Conservation (phyloP, 64 coral and sea anemone genomes). For the Stichodactyla helianthus region DNA sequence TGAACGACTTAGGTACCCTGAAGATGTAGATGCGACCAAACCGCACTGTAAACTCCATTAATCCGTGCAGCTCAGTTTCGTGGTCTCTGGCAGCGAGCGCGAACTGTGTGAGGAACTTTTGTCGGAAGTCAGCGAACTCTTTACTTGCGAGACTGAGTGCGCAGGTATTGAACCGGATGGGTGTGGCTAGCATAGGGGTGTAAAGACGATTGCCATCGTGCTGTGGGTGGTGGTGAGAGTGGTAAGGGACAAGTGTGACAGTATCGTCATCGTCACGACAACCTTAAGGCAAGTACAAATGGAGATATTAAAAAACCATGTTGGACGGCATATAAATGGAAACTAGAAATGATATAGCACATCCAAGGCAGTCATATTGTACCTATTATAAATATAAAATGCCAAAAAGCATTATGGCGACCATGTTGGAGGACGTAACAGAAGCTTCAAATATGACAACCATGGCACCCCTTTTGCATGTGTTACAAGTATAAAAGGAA, state of each 20-base stretch:
- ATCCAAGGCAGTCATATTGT: too few species aligned
- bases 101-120: slow-evolving; percentile 71
- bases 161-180: not conserved
- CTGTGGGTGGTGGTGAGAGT: slow-evolving; percentile 67
- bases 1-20: slow-evolving; percentile 84
- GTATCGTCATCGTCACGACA: slow-evolving; percentile 52
- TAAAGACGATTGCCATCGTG: slow-evolving; percentile 77
- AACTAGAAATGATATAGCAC: too few species aligned
- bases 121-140: slow-evolving; percentile 44
- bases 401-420: too few species aligned
- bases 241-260: slow-evolving; percentile 81
- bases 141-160: not conserved
- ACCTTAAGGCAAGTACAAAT: slow-evolving; percentile 8
- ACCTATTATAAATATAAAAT: too few species aligned
- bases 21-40: slow-evolving; percentile 93
- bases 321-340: too few species aligned
- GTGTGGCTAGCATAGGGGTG: slow-evolving; percentile 66
- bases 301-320: not conserved
- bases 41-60: slow-evolving; percentile 70
- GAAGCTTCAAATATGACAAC: not conserved
- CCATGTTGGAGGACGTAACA: not conserved
- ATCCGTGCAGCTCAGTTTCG: slow-evolving; percentile 57
- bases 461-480: not conserved
- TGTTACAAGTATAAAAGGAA: too few species aligned
- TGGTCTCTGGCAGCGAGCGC: slow-evolving; percentile 70